Evolutionary conservation across 2,888 invertebrate species (phyloP).

Genomic region (Lasioglossum calceatum): DNA sequence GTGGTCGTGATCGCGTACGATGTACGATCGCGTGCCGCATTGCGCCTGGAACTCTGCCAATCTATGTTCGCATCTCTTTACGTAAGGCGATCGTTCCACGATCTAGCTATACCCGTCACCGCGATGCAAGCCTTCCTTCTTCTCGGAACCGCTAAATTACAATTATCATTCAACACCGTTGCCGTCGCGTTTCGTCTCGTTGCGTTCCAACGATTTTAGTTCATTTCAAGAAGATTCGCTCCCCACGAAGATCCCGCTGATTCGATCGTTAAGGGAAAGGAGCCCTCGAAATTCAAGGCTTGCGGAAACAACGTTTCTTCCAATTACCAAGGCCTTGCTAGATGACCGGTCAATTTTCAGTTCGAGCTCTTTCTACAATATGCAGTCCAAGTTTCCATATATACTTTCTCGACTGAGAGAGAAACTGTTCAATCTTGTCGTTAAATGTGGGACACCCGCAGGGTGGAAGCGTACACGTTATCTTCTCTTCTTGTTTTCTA

Average conservation of each 20-base stretch:
- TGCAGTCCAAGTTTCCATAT: not conserved
- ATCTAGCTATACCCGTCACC: slow-evolving; percentile 1
- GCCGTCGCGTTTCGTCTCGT: not conserved
- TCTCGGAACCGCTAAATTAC: not conserved
- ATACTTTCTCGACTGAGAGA: not conserved
- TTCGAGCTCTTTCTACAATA: not conserved
- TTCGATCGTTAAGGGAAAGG: not conserved
- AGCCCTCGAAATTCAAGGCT: not conserved
- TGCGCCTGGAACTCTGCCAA: slow-evolving; percentile 81
- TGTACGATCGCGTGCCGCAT: slow-evolving; percentile 74
- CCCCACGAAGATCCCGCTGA: not conserved
- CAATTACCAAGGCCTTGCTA: not conserved
- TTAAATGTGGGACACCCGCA: not conserved
- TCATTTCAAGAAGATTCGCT: not conserved
- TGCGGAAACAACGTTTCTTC: not conserved
- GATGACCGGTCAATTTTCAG: not conserved
- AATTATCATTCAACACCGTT: not conserved
- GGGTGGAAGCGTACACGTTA: not conserved
- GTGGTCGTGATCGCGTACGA: slow-evolving; percentile 14
- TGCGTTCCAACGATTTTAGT: not conserved
- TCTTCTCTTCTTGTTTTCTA: not conserved
- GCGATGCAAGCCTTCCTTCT: not conserved
- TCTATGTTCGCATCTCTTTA: slow-evolving; percentile 63
- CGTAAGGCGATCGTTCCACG: slow-evolving; percentile 53
- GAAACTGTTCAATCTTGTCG: not conserved